Evolutionary conservation across 2,888 invertebrate species (phyloP).

Genomic region (Xestoiulus laeticollis): DNA sequence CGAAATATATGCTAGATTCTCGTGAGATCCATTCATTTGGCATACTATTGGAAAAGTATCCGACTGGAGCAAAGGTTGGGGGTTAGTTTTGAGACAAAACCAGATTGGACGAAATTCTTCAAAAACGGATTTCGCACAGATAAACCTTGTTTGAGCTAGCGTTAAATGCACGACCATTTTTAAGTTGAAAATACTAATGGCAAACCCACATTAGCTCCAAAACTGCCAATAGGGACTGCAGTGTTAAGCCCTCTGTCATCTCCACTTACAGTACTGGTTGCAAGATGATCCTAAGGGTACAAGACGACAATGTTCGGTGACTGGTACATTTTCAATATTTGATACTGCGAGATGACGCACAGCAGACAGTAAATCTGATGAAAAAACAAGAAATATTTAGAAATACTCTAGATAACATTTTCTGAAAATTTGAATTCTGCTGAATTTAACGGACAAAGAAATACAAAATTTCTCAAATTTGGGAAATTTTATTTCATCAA

Average conservation of each 20-base stretch:
- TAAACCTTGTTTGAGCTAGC: not conserved
- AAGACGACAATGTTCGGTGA: slow-evolving; percentile 87
- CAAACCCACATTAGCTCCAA: not conserved
- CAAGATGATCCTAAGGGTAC: slow-evolving; percentile 68
- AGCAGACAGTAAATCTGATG: slow-evolving; percentile 87
- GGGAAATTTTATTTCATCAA: too few species aligned
- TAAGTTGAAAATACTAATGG: not conserved
- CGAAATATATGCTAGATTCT: not conserved
- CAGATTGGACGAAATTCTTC: not conserved
- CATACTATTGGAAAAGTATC: not conserved
- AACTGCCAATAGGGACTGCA: not conserved
- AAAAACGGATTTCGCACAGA: not conserved
- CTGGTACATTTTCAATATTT: slow-evolving; percentile 80
- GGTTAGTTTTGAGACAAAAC: not conserved
- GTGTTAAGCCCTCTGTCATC: not conserved
- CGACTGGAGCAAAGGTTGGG: not conserved
- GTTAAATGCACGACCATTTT: not conserved
- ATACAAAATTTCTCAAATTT: too few species aligned
- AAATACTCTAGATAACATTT: too few species aligned
- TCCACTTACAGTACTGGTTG: not conserved
- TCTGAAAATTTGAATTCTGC: too few species aligned
- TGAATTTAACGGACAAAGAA: too few species aligned
- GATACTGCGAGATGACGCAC: slow-evolving; percentile 85
- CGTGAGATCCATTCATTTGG: not conserved
- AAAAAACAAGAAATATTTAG: slow-evolving; percentile 56